These are phyloP conservation scores for Heliconius aoede DNA, from an alignment of 2,888 invertebrate species.

Conservation along the genomic window DNA sequence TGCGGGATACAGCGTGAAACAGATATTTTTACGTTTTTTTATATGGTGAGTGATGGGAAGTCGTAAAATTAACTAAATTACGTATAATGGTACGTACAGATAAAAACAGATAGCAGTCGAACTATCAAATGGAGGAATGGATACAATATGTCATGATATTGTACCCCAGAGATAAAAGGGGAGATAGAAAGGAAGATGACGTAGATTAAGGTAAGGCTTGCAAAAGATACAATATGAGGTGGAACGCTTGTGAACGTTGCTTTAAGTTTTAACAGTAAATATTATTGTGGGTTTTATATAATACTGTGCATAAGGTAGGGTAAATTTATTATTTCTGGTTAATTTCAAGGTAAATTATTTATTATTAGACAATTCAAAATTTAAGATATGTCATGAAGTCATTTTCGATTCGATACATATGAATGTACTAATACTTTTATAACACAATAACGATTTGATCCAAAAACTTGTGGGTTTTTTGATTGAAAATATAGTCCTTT, in stretches of 20 bases:
- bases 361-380: not conserved
- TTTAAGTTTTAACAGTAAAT: slow-evolving; percentile 21
- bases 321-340: too few relatives aligned
- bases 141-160: slow-evolving; percentile 30
- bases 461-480: too few relatives aligned
- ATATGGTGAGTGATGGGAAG: slow-evolving; percentile 8
- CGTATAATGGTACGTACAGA: slow-evolving; percentile 17
- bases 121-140: slow-evolving; percentile 29
- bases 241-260: slow-evolving; percentile 13
- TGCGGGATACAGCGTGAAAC: too few relatives aligned
- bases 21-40: not conserved
- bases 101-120: slow-evolving; percentile 24
- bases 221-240: slow-evolving; percentile 15
- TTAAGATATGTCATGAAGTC: too few relatives aligned
- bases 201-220: slow-evolving; percentile 29
- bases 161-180: slow-evolving; percentile 30
- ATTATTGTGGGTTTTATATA: slow-evolving; percentile 9
- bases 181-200: slow-evolving; percentile 29
- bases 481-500: too few relatives aligned
- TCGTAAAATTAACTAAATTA: slow-evolving; percentile 13
- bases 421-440: too few relatives aligned
- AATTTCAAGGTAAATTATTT: too few relatives aligned
- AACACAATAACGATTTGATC: too few relatives aligned
- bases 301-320: not conserved
- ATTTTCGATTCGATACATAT: too few relatives aligned